Evolutionary conservation across 2,113 vertebrate species (phyloP), one percentile per base, ranked within the genome.

Genomic region (Australoheros scitulus): DNA sequence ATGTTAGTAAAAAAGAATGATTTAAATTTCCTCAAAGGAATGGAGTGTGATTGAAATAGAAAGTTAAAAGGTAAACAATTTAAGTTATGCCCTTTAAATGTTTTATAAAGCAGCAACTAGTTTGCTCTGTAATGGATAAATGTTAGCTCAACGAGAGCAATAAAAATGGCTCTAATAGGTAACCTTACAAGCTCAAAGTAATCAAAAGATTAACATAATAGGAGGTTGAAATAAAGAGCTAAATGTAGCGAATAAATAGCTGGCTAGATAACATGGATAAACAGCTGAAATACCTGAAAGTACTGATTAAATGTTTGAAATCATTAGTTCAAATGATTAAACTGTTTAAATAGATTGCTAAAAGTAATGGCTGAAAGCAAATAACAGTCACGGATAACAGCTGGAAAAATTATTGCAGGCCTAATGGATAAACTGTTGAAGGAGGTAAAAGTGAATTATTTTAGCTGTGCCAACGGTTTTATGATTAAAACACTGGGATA

Each of bases 401-500:
- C 17, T 72, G 3, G 68, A 34, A 52, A 3, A 72, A 72, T 55
- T 72, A 72, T 52, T 72, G 47, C 47, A 32, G 26, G 47, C 65
- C 17, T 52, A 20, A 72, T 72, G 68, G 18, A 55, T 72, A 72
- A 72, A 55, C 68, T 34, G 47, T 34, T 72, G 26, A 72, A 34
- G n/a, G 43, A 72, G 18, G 26, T 72, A 55, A 55, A 72, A 72
- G 47, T 72, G 32, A 72, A 72, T 72, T 55, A 72, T 34, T 72
- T 50, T 55, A 55, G 17, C 68, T 29, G 20, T 72, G 26, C 47
- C 68, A n/a, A 72, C 43, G 18, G 6, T 52, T 52, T 52, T 7
- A 52, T 2, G 41, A 47, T 47, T 15, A 47, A 47, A 47, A 15
- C 13, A 15, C 13, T 47, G 43, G 4, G 4, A 47, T 47, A 47